Evolutionary conservation across 2,888 invertebrate species (phyloP), one percentile per base, ranked within the genome.

Genomic region (Epinotia brunnichana): DNA sequence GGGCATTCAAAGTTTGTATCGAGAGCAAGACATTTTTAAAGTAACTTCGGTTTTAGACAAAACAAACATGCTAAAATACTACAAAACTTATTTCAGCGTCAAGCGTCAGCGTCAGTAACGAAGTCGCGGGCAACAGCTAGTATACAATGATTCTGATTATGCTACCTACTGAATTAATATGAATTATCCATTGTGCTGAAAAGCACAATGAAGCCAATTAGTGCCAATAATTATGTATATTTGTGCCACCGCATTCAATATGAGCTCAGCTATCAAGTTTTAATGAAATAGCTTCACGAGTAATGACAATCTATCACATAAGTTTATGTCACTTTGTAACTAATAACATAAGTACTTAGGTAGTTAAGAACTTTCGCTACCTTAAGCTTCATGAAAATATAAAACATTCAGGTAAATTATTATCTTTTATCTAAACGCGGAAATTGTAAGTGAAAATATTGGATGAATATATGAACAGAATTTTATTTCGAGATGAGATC

Each of bases 401-500:
- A 21, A n/a, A 21, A 15, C 17, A 29, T 54, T 39, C 54, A 21
- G 39, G 10, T 24, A 17, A 66, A 41, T 56, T 24, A 56, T 66
- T 13, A 19, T 63, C 21, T 19, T 29, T 61, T 44, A 44, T 61
- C 35, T 13, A 15, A 54, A 41, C 54, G 11, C 54, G 29, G 35
- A 56, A 41, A 41, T 21, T 51, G 35, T 63, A 53, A 68, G 70
- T 67, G 11, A 67, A 67, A 70, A 67, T 74, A 71, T 56, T 54
- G 62, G 44, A 60, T 68, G 73, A 73, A 54, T 63, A 73, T 73
- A 70, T 73, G 70, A 62, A 54, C 56, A 54, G 41, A 66, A 68
- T 68, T 61, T 72, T 62, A 72, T 67, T 72, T 67, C 35, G 54
- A 61, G 67, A 61, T 54, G 67, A 72, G 67, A 61, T 59, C 51